Conservation (phyloP, 2,888 invertebrate genomes). For the Ophion ellenae region DNA sequence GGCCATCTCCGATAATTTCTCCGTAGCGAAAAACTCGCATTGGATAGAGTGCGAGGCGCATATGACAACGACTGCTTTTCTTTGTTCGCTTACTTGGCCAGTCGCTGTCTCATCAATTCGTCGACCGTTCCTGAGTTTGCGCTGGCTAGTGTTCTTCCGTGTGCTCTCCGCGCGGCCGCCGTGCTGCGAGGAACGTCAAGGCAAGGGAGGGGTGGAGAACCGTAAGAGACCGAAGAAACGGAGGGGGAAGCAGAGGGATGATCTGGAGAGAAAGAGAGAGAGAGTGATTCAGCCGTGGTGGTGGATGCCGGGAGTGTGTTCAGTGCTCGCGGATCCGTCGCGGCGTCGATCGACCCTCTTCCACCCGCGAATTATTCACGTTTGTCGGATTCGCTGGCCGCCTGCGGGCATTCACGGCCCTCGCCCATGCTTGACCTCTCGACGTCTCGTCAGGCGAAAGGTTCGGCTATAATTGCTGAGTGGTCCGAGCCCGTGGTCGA, state of each 20-base stretch:
- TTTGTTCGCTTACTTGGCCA: not conserved
- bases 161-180: not conserved
- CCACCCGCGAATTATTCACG: conserved; percentile 63
- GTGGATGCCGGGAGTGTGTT: conserved; percentile 67
- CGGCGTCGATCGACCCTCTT: conserved; percentile 73
- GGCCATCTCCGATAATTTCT: conserved; percentile 12
- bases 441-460: conserved; percentile 1
- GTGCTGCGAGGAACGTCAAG: conserved; percentile 6
- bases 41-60: not conserved
- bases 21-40: not conserved
- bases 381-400: conserved; percentile 60
- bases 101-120: not conserved
- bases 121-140: conserved; percentile 22
- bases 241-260: conserved; percentile 34
- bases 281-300: conserved; percentile 54
- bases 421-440: conserved; percentile 51
- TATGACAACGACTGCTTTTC: conserved; percentile 26
- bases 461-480: not conserved
- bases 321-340: conserved; percentile 79
- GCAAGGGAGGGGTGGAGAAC: not conserved
- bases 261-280: conserved; percentile 41
- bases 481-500: not conserved
- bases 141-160: conserved; percentile 13
- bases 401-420: conserved; percentile 67
- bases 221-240: not conserved